Evolutionary conservation across 1,140 invertebrate species (phyloP).

Genomic region (Drosophila triauraria): DNA sequence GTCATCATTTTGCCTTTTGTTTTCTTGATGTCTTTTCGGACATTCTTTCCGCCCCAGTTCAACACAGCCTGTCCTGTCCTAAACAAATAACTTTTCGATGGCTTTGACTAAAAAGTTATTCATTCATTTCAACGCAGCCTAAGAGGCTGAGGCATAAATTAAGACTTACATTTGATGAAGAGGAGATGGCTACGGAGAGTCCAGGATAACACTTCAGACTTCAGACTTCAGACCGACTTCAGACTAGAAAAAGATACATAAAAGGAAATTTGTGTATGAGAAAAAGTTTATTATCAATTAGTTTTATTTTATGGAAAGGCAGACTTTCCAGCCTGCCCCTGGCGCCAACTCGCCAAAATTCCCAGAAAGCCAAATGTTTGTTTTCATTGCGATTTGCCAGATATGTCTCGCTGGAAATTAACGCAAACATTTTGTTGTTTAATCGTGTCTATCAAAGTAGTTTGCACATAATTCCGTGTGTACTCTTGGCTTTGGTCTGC

Average conservation of each 20-base stretch:
- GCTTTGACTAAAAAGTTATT: constrained; percentile 44
- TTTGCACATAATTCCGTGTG: constrained; percentile 53
- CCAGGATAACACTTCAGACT: constrained; percentile 54
- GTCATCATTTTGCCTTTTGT: constrained; percentile 44
- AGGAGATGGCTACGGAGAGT: constrained; percentile 13
- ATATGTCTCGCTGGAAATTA: constrained; percentile 52
- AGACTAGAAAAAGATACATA: constrained; percentile 42
- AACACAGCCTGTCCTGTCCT: constrained; percentile 27
- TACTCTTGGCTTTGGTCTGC: constrained; percentile 10
- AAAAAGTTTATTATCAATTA: constrained; percentile 70
- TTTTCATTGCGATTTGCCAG: constrained; percentile 50
- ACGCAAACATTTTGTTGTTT: constrained; percentile 50
- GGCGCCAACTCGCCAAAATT: constrained; percentile 2
- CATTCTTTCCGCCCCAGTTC: constrained; percentile 5
- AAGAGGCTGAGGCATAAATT: constrained; percentile 69
- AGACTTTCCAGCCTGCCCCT: constrained; percentile 10
- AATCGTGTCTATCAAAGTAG: constrained; percentile 51
- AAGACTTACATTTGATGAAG: constrained; percentile 73
- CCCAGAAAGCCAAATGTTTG: constrained; percentile 34
- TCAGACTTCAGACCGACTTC: constrained; percentile 56
- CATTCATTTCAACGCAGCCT: constrained; percentile 15
- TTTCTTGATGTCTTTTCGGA: constrained; percentile 29
- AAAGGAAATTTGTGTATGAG: constrained; percentile 37
- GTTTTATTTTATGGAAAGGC: constrained; percentile 55
- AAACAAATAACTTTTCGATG: constrained; percentile 59